phyloP scores from a whole-genome alignment of 2,888 invertebrate genomes.

The Drosophila pegasa region DNA sequence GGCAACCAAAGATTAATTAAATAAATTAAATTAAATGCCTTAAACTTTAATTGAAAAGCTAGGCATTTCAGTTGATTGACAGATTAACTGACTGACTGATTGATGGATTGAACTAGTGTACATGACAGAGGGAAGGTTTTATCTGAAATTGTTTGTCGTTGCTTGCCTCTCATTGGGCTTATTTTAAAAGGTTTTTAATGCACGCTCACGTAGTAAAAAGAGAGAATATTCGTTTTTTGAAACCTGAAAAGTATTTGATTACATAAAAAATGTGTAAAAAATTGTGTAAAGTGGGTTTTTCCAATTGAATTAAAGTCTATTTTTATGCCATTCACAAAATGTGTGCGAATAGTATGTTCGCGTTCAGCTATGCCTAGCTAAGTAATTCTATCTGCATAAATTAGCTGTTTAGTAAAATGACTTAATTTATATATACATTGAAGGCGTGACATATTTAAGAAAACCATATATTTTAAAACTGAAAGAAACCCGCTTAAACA shows the following conservation, averaged over 20 bases:
- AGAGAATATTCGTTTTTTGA: not conserved
- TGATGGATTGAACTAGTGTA: not conserved
- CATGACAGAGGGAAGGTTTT: not conserved
- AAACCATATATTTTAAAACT: too few relatives aligned
- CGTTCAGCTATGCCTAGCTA: too few relatives aligned
- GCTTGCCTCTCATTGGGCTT: not conserved
- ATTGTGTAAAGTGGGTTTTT: not conserved
- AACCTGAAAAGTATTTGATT: too few relatives aligned
- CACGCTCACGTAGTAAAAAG: not conserved
- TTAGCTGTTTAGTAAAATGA: too few relatives aligned
- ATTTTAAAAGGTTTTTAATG: not conserved
- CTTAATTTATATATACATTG: too few relatives aligned
- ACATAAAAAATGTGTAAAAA: too few relatives aligned
- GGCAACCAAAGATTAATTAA: constrained; percentile 3
- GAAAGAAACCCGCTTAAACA: too few relatives aligned
- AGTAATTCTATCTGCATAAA: too few relatives aligned
- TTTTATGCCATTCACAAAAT: not conserved
- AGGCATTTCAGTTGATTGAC: not conserved
- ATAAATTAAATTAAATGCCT: too few relatives aligned
- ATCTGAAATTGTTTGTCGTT: not conserved
- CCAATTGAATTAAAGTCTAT: too few relatives aligned
- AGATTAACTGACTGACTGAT: not conserved
- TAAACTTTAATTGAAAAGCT: not conserved
- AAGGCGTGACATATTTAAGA: too few relatives aligned
- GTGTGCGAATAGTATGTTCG: not conserved